Evolutionary conservation across 1,140 invertebrate genomes (phyloP).

Genomic region (Periplaneta americana): DNA sequence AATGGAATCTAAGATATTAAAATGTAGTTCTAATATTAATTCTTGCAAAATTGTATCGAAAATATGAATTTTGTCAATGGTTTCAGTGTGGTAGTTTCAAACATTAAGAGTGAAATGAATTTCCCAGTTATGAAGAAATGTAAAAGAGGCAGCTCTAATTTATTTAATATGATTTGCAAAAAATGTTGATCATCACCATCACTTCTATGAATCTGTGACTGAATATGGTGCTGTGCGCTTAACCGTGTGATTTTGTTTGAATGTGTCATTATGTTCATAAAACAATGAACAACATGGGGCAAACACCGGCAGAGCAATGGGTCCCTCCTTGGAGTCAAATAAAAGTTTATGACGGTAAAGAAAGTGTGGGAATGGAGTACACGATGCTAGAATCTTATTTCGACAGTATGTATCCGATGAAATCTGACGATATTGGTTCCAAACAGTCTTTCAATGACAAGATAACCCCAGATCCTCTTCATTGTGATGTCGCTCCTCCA

Average conservation of each 20-base stretch:
- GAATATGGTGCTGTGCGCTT: background rate
- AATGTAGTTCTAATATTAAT: background rate
- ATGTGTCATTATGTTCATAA: background rate
- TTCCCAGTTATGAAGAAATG: background rate
- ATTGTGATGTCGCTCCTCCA: background rate
- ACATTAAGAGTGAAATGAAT: background rate
- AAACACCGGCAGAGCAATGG: slow-evolving; percentile 6
- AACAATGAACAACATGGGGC: slow-evolving; percentile 9
- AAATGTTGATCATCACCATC: background rate
- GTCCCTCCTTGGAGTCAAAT: slow-evolving; percentile 1
- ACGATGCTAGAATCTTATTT: background rate
- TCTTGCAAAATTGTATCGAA: background rate
- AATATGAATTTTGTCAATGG: background rate
- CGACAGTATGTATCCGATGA: background rate
- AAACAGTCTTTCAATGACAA: background rate
- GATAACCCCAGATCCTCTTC: background rate
- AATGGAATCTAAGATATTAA: background rate
- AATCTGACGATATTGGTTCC: background rate
- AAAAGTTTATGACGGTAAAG: slow-evolving; percentile 2
- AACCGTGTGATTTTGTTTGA: background rate
- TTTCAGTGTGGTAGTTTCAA: background rate
- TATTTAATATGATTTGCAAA: background rate
- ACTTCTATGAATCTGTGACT: background rate
- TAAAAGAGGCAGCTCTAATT: background rate
- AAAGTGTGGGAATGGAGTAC: background rate